These are phyloP conservation scores for Cebus imitator DNA, from an alignment of 2,113 vertebrate species.

Conservation along the genomic window DNA sequence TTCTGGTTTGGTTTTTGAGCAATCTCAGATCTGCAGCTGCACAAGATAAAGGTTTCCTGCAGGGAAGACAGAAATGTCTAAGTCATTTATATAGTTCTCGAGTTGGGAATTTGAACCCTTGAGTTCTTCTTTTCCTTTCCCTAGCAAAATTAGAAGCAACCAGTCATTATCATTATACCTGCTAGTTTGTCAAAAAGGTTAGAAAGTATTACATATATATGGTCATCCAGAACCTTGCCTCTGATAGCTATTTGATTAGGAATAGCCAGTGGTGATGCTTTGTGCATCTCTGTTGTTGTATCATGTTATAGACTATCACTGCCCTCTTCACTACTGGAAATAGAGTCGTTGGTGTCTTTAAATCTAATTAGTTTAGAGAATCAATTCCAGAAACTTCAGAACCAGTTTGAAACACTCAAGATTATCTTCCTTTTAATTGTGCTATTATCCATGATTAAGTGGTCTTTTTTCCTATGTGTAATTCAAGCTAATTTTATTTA, in stretches of 20 bases:
- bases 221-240: neutral
- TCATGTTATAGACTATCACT: neutral
- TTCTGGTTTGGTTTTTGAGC: neutral
- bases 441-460: neutral
- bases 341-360: neutral
- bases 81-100: neutral
- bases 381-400: neutral
- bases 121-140: neutral
- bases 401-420: neutral
- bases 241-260: neutral
- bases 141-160: neutral
- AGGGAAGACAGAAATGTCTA: neutral
- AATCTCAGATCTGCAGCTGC: neutral
- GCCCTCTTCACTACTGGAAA: neutral
- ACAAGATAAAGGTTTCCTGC: neutral
- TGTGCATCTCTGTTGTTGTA: no score
- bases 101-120: neutral
- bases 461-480: neutral
- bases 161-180: fast-evolving
- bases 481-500: slow-evolving; percentile 26
- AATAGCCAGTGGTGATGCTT: neutral
- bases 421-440: neutral
- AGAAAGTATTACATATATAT: neutral
- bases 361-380: neutral
- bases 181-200: neutral